phyloP scores from a whole-genome alignment of 2,113 vertebrate genomes.

The Lagopus muta region DNA sequence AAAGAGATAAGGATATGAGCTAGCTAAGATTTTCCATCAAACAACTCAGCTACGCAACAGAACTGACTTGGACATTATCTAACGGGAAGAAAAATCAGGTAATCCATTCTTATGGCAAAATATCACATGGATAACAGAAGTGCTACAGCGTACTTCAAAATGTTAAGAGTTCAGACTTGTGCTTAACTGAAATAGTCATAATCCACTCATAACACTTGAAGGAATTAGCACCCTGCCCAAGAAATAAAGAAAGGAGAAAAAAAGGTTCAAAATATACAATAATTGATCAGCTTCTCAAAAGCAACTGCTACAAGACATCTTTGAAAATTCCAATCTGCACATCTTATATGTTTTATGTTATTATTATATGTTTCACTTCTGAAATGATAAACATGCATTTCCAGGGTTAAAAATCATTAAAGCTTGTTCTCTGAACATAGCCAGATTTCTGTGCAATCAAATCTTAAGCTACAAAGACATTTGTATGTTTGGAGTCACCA shows the following conservation, averaged over 20 bases:
- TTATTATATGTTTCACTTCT: not conserved
- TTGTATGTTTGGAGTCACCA: not conserved
- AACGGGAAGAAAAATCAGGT: not conserved
- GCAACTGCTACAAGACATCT: not conserved
- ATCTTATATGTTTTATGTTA: not conserved
- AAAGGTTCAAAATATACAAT: not conserved
- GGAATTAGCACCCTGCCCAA: not conserved
- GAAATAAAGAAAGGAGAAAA: not conserved
- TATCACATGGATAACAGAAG: not conserved
- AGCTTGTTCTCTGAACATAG: not conserved
- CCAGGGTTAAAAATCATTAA: not conserved
- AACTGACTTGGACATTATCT: not conserved
- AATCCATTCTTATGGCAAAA: not conserved
- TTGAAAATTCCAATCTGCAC: not conserved
- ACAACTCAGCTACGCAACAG: slow-evolving; percentile 47
- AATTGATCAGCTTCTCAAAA: not conserved
- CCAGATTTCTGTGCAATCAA: not conserved
- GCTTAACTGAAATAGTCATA: not conserved
- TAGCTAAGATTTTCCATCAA: slow-evolving; percentile 32
- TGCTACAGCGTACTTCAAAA: not conserved
- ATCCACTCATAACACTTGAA: not conserved
- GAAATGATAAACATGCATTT: not conserved
- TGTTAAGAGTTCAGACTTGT: not conserved
- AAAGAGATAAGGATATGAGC: slow-evolving; percentile 50
- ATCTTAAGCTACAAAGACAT: not conserved